These are phyloP conservation scores for Batillaria attramentaria DNA, from an alignment of 1,140 invertebrate species.

Conservation along the genomic window DNA sequence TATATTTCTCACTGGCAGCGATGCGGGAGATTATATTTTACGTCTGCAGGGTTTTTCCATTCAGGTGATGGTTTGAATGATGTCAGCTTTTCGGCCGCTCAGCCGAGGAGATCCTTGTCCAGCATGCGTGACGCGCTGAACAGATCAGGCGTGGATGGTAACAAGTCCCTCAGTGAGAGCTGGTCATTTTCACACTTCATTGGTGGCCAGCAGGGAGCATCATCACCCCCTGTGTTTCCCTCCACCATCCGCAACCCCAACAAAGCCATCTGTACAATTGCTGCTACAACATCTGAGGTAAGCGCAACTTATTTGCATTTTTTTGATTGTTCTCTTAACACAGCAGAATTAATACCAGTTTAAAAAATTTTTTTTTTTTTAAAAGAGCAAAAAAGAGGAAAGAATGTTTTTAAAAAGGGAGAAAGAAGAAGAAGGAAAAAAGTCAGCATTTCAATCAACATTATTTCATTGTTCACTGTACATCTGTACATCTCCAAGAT, in stretches of 20 bases:
- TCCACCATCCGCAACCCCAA: conserved; percentile 68
- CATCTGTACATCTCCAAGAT: too few species aligned
- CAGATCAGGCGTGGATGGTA: conserved; percentile 44
- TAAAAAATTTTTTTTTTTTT: too few species aligned
- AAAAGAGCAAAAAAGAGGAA: too few species aligned
- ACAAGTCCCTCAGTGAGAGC: conserved; percentile 54
- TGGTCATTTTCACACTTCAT: conserved; percentile 68
- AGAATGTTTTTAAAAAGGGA: too few species aligned
- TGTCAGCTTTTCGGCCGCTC: conserved; percentile 57
- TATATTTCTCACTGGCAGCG: too few species aligned
- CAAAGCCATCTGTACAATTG: conserved; percentile 70
- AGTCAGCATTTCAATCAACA: too few species aligned
- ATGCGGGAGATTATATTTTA: too few species aligned
- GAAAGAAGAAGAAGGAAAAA: too few species aligned
- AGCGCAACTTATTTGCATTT: neutral
- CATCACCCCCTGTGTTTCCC: conserved; percentile 40
- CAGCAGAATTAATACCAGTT: too few species aligned
- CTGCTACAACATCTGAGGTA: conserved; percentile 70
- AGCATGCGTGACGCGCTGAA: conserved; percentile 50
- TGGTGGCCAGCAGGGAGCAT: conserved; percentile 42
- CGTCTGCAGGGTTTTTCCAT: too few species aligned
- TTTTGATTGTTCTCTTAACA: conserved; percentile 4
- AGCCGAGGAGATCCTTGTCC: conserved; percentile 21
- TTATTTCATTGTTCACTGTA: too few species aligned
- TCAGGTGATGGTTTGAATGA: conserved; percentile 50